Percentiles rank a stretch among this genome's conserved stretches.
Evolutionary conservation across 2,888 invertebrate genomes (phyloP).

Genomic region (Parnassius smintheus): DNA sequence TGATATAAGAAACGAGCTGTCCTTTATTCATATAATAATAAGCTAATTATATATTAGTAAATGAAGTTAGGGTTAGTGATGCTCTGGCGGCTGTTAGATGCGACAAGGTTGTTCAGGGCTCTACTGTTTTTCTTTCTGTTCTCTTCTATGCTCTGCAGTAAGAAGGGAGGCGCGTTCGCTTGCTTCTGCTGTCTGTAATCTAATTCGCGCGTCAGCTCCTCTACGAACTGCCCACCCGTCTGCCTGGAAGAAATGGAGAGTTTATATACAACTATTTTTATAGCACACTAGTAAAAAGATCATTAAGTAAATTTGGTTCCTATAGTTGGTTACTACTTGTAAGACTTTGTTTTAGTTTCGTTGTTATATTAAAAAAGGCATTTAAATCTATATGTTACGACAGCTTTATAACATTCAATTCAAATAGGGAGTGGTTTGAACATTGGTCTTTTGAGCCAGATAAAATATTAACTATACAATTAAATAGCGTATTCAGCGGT

Average conservation of each 20-base stretch:
- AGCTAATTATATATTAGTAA: slow-evolving; percentile 41
- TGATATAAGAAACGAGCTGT: too few species aligned
- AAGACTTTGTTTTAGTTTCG: too few species aligned
- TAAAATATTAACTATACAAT: too few species aligned
- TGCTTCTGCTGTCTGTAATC: slow-evolving; percentile 53
- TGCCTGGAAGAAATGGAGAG: slow-evolving; percentile 62
- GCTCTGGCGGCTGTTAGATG: slow-evolving; percentile 51
- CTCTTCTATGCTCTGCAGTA: slow-evolving; percentile 68
- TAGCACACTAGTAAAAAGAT: not conserved
- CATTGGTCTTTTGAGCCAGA: too few species aligned
- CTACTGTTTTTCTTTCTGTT: slow-evolving; percentile 55
- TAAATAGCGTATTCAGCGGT: too few species aligned
- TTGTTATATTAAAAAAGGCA: too few species aligned
- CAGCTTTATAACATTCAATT: too few species aligned
- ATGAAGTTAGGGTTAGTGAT: slow-evolving; percentile 73
- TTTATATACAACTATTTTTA: slow-evolving; percentile 14
- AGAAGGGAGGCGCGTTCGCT: slow-evolving; percentile 60
- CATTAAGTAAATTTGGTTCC: too few species aligned
- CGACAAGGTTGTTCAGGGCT: slow-evolving; percentile 47
- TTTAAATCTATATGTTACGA: too few species aligned
- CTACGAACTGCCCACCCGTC: slow-evolving; percentile 75
- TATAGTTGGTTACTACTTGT: too few species aligned
- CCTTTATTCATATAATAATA: not conserved
- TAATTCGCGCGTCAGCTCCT: slow-evolving; percentile 63
- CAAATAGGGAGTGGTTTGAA: too few species aligned